These are phyloP conservation scores for Verasper variegatus DNA, from an alignment of 2,113 vertebrate genomes.

Conservation along the genomic window DNA sequence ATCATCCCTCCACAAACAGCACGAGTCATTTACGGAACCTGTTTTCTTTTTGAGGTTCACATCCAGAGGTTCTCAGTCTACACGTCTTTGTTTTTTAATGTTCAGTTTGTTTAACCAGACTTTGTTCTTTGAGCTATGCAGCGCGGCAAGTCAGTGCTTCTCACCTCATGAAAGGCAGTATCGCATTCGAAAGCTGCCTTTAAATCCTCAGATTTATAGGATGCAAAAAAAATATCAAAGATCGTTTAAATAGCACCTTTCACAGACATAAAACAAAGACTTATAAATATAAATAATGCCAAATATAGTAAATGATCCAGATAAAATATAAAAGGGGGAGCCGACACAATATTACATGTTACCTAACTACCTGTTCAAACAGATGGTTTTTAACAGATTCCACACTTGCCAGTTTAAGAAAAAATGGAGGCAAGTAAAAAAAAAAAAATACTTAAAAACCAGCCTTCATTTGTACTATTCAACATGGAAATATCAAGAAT, in stretches of 20 bases:
- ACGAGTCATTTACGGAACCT: conserved; percentile 15
- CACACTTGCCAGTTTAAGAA: no score
- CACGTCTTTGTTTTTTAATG: conserved; percentile 33
- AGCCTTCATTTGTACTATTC: no score
- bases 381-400: not conserved
- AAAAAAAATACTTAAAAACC: no score
- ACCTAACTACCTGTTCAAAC: not conserved
- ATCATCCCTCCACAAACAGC: conserved; percentile 30
- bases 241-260: not conserved
- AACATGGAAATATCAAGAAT: no score
- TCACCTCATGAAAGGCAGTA: conserved; percentile 15
- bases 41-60: conserved; percentile 6
- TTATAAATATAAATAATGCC: not conserved
- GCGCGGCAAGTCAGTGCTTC: conserved; percentile 27
- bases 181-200: conserved; percentile 19
- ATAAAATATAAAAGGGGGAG: not conserved
- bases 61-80: not conserved
- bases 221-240: not conserved
- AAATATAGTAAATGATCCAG: not conserved
- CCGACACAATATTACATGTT: not conserved
- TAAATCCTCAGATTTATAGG: conserved; percentile 18
- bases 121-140: conserved; percentile 35
- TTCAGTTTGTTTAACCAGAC: conserved; percentile 52
- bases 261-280: not conserved
- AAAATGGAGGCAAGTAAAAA: no score